phyloP scores from a whole-genome alignment of 2,113 vertebrate genomes.

The Hypanus sabinus region DNA sequence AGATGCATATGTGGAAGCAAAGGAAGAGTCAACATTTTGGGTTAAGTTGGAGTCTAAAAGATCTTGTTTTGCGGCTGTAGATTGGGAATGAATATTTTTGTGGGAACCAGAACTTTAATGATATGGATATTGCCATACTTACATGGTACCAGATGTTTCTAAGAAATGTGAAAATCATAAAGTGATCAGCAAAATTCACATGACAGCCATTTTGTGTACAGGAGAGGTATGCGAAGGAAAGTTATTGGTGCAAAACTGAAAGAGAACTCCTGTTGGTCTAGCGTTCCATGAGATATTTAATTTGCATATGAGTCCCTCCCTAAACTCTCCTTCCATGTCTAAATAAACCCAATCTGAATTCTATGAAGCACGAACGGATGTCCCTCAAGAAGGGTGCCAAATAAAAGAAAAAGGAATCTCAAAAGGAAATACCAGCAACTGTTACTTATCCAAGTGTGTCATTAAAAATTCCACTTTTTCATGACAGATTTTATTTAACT shows the following conservation, averaged over 20 bases:
- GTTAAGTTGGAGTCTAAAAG: not conserved
- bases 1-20: too few species aligned
- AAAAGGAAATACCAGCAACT: not conserved
- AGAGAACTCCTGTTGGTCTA: not conserved
- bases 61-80: not conserved
- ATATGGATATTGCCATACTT: not conserved
- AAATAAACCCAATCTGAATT: not conserved
- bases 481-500: not conserved
- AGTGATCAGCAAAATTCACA: not conserved
- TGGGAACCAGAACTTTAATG: not conserved
- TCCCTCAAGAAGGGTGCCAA: not conserved
- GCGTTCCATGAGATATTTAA: not conserved
- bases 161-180: not conserved
- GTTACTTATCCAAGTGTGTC: not conserved
- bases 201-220: not conserved
- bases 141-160: not conserved
- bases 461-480: not conserved
- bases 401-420: not conserved
- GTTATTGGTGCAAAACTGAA: not conserved
- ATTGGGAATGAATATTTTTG: not conserved
- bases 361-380: not conserved
- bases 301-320: not conserved
- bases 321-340: not conserved
- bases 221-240: not conserved
- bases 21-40: too few species aligned